Percentiles rank a stretch among this genome's conserved stretches.
phyloP scores from a whole-genome alignment of 2,888 invertebrate genomes.

The Acleris cristana region DNA sequence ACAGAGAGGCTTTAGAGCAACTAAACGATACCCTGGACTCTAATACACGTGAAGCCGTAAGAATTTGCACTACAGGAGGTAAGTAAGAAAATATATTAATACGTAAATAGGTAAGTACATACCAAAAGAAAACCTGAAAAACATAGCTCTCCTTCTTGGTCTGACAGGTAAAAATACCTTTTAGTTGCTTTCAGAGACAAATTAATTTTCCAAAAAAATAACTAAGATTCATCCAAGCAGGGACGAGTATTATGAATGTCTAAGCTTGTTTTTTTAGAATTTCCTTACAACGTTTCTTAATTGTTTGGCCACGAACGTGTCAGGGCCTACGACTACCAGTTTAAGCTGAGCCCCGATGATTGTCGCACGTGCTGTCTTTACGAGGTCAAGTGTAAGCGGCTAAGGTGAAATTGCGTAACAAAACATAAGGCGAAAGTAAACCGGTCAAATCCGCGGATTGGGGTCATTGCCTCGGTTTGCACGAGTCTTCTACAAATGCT shows the following conservation, averaged over 20 bases:
- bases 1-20: no score
- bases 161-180: no score
- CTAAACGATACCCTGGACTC: no score
- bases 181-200: not conserved
- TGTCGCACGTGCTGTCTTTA: slow-evolving; percentile 52
- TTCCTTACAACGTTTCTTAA: slow-evolving; percentile 24
- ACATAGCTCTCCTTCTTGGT: no score
- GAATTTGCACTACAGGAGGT: no score
- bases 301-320: slow-evolving; percentile 31
- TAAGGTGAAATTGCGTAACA: slow-evolving; percentile 78
- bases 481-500: slow-evolving; percentile 47
- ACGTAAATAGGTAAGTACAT: no score
- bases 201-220: not conserved
- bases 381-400: slow-evolving; percentile 80
- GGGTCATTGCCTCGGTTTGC: slow-evolving; percentile 77
- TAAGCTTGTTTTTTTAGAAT: slow-evolving; percentile 19
- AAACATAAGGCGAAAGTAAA: slow-evolving; percentile 70
- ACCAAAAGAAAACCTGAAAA: no score
- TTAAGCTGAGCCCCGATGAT: slow-evolving; percentile 38
- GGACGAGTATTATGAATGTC: slow-evolving; percentile 3
- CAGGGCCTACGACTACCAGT: slow-evolving; percentile 30
- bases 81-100: no score
- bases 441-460: slow-evolving; percentile 72
- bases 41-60: no score
- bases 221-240: not conserved